Base-by-base conservation (phyloP, 92 coral and sea anemone genomes). In the Plumapathes pennacea region DNA sequence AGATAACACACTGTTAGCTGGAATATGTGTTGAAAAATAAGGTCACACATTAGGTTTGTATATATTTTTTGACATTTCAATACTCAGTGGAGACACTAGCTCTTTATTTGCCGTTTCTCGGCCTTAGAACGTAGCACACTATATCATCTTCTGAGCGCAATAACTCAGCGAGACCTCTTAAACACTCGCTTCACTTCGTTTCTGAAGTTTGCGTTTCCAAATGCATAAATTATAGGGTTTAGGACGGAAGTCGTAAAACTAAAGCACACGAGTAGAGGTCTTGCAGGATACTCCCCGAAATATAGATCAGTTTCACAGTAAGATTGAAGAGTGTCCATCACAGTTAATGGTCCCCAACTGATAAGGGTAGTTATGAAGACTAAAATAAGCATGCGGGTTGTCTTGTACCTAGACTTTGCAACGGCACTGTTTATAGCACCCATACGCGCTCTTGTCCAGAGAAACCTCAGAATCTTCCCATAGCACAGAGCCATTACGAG, bases 281-380 rank as follows among this genome's bases (percentile, higher is more conserved):
- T 14, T 12, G 56, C 23, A 3, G 78, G 78, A 10, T 38, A 33
- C 33, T 41, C 31, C 2, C 6, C 27, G 13, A 42, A 40, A 2
- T 17, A 12, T 27, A 27, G 10, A 14, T 17, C 21, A n/a, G 10
- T 39, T 21, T 2, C 31, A 22, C 46, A 36, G 20, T 64, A 64
- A 14, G 71, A 64, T 8, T 29, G 28, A 50, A 62, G 10, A 29
- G 79, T 19, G 22, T 78, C 67, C 17, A 85, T 54, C 2, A 73
- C 38, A 86, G 79, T 72, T 25, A 85, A 17, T 0, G 91, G 91
- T 1, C 88, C 86, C 91, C 91, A 85, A 68, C 91, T 79, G 2
- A 85, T 6, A 8, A 62, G 57, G 68, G 79, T 78, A 49, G 77
- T 61, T 15, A 80, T 13, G 4, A 85, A 72, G 4, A 85, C 83